A percentile compares a stretch with the other conserved stretches of the same genome.
phyloP scores from a whole-genome alignment of 2,113 vertebrate species.

The Thunnus maccoyii region DNA sequence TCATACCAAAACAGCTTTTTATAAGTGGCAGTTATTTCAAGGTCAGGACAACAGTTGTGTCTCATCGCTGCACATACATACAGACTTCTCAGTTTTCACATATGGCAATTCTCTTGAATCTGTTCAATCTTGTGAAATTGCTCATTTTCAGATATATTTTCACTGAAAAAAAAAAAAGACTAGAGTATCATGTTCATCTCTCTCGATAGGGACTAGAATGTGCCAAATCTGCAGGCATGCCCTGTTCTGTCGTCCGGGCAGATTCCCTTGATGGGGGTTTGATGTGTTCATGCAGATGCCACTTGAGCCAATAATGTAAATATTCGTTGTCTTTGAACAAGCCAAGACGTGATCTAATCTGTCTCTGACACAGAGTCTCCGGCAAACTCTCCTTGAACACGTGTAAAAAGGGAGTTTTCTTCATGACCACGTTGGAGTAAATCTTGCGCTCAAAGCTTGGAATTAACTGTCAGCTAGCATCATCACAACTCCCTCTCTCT shows the following conservation, averaged over 20 bases:
- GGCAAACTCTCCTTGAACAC: constrained; percentile 43
- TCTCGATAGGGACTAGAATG: constrained; percentile 45
- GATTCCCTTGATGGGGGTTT: constrained; percentile 46
- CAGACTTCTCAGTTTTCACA: constrained; percentile 40
- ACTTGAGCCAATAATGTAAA: constrained; percentile 80
- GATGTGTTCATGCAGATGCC: constrained; percentile 65
- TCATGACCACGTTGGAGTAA: constrained; percentile 50
- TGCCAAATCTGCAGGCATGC: constrained; percentile 61
- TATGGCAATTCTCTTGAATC: constrained; percentile 45
- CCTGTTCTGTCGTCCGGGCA: constrained; percentile 59
- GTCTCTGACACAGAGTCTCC: constrained; percentile 52
- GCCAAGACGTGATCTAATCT: constrained; percentile 73
- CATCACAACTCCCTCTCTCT: constrained; percentile 49
- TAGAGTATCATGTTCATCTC: constrained; percentile 56
- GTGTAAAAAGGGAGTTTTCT: constrained; percentile 44
- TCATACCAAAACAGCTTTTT: constrained; percentile 81
- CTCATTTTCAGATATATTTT: constrained; percentile 57
- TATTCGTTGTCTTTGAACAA: constrained; percentile 74
- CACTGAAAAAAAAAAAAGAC: constrained; percentile 21
- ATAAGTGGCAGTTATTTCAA: constrained; percentile 80
- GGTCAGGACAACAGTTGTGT: constrained; percentile 77
- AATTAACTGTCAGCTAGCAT: constrained; percentile 73
- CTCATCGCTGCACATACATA: constrained; percentile 37
- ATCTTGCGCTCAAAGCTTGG: constrained; percentile 60
- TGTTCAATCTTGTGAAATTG: constrained; percentile 47